These are phyloP conservation scores for Rhadina sibilatrix DNA, from an alignment of 2,113 vertebrate genomes.

Conservation along the genomic window DNA sequence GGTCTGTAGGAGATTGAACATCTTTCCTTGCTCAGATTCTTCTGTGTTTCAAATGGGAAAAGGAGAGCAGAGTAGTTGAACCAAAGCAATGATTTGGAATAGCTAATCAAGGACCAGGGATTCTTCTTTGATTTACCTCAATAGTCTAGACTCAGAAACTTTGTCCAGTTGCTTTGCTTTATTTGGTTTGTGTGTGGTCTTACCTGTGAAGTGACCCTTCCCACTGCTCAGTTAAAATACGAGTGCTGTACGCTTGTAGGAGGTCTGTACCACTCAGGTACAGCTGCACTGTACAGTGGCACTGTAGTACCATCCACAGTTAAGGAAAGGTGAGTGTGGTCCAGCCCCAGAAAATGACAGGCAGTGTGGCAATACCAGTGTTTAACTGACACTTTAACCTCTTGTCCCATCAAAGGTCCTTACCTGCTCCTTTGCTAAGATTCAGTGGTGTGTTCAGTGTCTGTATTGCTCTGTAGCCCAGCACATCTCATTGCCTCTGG, in stretches of 20 bases:
- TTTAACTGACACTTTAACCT: not conserved
- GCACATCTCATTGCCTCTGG: not conserved
- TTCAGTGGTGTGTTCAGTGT: not conserved
- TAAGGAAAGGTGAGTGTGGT: not conserved
- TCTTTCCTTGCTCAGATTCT: not conserved
- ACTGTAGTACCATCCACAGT: not conserved
- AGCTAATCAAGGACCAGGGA: not conserved
- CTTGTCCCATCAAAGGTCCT: not conserved
- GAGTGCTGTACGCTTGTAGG: not conserved
- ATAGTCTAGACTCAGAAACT: not conserved
- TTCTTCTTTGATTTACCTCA: not conserved
- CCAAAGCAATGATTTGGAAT: not conserved
- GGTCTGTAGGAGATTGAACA: not conserved
- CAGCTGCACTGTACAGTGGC: not conserved
- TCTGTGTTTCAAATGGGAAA: not conserved
- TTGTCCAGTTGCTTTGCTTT: not conserved
- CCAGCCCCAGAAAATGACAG: not conserved
- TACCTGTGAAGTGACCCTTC: not conserved
- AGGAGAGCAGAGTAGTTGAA: not conserved
- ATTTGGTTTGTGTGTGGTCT: not conserved
- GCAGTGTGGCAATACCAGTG: not conserved
- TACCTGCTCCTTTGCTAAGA: not conserved
- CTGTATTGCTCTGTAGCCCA: not conserved
- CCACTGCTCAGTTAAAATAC: not conserved
- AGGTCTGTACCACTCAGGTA: not conserved